phyloP scores from a whole-genome alignment of 2,113 vertebrate species.

The Brachyhypopomus gauderio region DNA sequence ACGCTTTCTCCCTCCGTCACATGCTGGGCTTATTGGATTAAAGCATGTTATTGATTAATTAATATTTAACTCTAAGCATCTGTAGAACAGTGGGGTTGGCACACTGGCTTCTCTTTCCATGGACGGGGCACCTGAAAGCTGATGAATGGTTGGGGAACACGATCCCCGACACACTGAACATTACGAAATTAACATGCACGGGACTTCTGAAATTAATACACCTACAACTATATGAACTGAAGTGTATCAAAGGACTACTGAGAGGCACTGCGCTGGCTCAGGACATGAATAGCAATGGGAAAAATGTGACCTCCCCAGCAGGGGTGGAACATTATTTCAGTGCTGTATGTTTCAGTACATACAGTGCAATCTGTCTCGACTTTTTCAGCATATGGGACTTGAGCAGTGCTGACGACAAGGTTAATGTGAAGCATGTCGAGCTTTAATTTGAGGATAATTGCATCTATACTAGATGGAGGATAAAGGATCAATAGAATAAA shows the following conservation, averaged over 20 bases:
- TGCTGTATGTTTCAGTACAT: too few species aligned
- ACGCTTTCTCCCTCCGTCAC: conserved; percentile 33
- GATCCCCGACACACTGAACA: conserved; percentile 60
- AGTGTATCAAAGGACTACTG: neutral
- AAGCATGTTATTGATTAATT: conserved; percentile 72
- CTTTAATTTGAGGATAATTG: too few species aligned
- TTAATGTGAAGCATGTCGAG: too few species aligned
- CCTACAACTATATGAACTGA: neutral
- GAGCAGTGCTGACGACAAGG: too few species aligned
- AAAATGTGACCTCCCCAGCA: neutral
- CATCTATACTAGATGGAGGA: too few species aligned
- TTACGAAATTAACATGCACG: conserved; percentile 60
- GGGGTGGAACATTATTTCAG: neutral
- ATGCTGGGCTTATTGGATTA: conserved; percentile 72
- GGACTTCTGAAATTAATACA: conserved; percentile 36
- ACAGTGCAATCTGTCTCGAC: too few species aligned
- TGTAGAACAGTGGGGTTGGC: conserved; percentile 61
- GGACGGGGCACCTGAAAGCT: conserved; percentile 55
- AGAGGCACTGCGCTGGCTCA: neutral
- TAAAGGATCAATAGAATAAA: too few species aligned
- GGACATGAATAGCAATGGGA: conserved; percentile 41
- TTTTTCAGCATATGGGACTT: too few species aligned
- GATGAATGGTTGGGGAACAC: conserved; percentile 71
- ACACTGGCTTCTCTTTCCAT: conserved; percentile 56
- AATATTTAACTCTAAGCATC: conserved; percentile 78